A percentile compares a stretch with the other conserved stretches of the same genome.
phyloP scores from a whole-genome alignment of 1,140 invertebrate genomes.

The Cotesia typhae region DNA sequence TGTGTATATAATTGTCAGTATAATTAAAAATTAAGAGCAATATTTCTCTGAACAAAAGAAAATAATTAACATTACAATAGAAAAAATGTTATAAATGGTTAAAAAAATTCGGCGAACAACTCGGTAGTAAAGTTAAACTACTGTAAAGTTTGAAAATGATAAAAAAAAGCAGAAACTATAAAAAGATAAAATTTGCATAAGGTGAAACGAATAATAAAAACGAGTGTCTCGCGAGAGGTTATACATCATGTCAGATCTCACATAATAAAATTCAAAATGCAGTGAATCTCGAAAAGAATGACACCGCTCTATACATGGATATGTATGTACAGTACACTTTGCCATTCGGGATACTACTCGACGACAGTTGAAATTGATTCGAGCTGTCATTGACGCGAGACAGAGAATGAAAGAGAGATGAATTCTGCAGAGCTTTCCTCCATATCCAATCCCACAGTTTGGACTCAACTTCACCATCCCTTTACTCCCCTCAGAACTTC shows the following conservation, averaged over 20 bases:
- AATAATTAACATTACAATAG: too few species aligned
- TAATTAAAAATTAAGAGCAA: too few species aligned
- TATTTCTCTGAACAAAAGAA: too few species aligned
- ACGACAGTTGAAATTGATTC: slow-evolving; percentile 37
- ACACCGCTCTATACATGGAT: slow-evolving; percentile 14
- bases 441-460: slow-evolving; percentile 13
- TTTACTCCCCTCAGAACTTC: not conserved
- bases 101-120: too few species aligned
- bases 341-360: not conserved
- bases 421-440: slow-evolving; percentile 20
- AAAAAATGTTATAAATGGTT: too few species aligned
- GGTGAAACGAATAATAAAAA: slow-evolving; percentile 7
- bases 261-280: slow-evolving; percentile 30
- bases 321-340: not conserved
- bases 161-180: not conserved
- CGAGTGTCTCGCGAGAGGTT: slow-evolving; percentile 14
- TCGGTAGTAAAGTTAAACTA: not conserved
- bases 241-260: slow-evolving; percentile 24
- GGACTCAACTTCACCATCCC: not conserved
- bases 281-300: slow-evolving; percentile 19
- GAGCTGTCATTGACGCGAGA: slow-evolving; percentile 23
- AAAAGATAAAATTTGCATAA: slow-evolving; percentile 22
- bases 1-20: too few species aligned
- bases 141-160: not conserved
- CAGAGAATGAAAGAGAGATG: slow-evolving; percentile 11